Percentiles rank a stretch among this genome's conserved stretches.
phyloP scores from a whole-genome alignment of 2,888 invertebrate species.

The Tipula lateralis region DNA sequence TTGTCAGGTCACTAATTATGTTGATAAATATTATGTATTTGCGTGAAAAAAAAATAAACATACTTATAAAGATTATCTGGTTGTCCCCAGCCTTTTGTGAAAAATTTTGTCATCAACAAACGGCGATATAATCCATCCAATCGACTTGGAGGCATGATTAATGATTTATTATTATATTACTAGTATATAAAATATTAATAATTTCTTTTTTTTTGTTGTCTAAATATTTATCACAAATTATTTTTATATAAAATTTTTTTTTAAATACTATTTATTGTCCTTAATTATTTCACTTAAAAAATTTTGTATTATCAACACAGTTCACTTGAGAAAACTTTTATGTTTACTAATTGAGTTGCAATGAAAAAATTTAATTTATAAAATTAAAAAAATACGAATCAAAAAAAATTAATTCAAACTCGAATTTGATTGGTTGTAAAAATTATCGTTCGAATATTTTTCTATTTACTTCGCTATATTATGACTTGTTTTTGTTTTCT shows the following conservation, averaged over 20 bases:
- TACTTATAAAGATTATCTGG: constrained; percentile 85
- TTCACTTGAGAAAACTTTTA: neutral
- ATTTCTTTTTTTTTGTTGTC: neutral
- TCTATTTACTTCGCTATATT: neutral
- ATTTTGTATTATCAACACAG: neutral
- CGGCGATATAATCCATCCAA: constrained; percentile 80
- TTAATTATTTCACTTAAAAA: neutral
- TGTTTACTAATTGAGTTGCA: neutral
- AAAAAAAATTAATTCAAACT: neutral
- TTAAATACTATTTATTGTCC: neutral
- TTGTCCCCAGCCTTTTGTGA: constrained; percentile 95
- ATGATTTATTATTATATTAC: neutral
- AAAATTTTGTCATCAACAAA: constrained; percentile 83
- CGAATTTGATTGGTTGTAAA: neutral
- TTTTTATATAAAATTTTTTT: neutral
- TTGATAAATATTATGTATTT: neutral
- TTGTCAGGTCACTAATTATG: neutral
- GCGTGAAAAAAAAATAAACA: constrained; percentile 32
- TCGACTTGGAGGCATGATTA: constrained; percentile 55
- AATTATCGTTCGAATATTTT: neutral
- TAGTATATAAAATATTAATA: neutral
- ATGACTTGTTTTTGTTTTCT: neutral
- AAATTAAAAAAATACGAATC: neutral
- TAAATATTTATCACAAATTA: neutral
- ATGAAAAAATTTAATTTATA: neutral